Base-by-base conservation (phyloP, 1,140 invertebrate genomes). In the Drosophila grimshawi region DNA sequence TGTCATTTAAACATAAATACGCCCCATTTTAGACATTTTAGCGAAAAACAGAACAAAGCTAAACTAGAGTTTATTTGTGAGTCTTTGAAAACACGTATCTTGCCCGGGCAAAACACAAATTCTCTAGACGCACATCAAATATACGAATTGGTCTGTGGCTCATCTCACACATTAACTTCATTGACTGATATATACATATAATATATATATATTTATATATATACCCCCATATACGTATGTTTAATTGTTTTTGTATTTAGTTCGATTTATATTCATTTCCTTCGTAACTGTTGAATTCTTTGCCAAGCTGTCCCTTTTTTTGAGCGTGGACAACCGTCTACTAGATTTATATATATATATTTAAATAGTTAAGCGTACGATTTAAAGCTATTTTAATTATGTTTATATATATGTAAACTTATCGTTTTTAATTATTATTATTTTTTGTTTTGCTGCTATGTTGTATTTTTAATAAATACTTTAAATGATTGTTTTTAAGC, bases 391-490 rank as follows among this genome's bases (percentile, higher is more conserved):
- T 69, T 63, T 69, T 65, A 73, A 53, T 62, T 66, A 51, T 48
- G 19, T 19, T 19, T 19, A 19, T 19, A 19, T 19, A 19, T 66
- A 51, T 76, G 46, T 71, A 82, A 64, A 56, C 41, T 41, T 80
- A 78, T 63, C 29, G 46, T 68, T 85, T 78, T 75, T 49, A 69
- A 70, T 72, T 80, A 37, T 29, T 43, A 43, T n/a, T 39, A 55
- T 68, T 69, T 77, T 4, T 43, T n/a, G 10, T 2, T 57, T 79
- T 78, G 61, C 60, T 65, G 83, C 55, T 48, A 82, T 82, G 83
- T 82, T 82, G 82, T 86, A 76, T 82, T 79, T 86, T 82, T 8
- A 86, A 86, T 86, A 86, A 86, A 86, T 72, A 66, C 41, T 74
- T 68, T 62, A 60, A 62, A 62, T 60, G 37, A 65, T 49, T 82